Percentiles rank a stretch among this genome's conserved stretches.
Evolutionary conservation across 2,888 invertebrate genomes (phyloP).

Genomic region (Cephus spinipes): DNA sequence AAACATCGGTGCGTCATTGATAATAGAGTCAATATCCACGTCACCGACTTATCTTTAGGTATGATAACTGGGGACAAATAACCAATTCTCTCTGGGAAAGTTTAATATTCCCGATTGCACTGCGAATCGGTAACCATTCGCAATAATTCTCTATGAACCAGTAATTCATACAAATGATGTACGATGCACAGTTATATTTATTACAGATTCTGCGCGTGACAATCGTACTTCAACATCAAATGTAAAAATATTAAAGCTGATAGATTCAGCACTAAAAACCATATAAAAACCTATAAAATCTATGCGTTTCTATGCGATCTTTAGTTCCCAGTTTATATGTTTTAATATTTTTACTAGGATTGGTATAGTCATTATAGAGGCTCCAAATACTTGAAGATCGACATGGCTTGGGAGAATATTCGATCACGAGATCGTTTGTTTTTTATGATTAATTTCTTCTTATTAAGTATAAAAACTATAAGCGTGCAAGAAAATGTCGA

Average conservation of each 20-base stretch:
- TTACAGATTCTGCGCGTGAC: not conserved
- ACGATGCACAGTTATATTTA: not conserved
- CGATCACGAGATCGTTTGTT: too few relatives aligned
- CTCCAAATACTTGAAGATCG: not conserved
- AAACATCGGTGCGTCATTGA: slow-evolving; percentile 9
- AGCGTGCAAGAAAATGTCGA: too few relatives aligned
- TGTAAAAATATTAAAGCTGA: not conserved
- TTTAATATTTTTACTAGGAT: not conserved
- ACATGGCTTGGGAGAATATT: not conserved
- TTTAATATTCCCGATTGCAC: not conserved
- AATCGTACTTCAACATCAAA: not conserved
- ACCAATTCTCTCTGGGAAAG: not conserved
- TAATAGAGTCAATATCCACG: not conserved
- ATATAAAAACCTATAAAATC: not conserved
- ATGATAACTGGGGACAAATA: not conserved
- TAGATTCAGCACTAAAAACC: not conserved
- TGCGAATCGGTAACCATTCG: not conserved
- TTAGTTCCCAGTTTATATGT: not conserved
- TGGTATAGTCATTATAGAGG: not conserved
- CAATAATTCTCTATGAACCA: not conserved
- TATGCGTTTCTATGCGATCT: not conserved
- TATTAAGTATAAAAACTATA: too few relatives aligned
- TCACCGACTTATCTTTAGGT: not conserved
- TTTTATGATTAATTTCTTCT: too few relatives aligned
- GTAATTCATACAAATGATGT: not conserved